A percentile compares a stretch with the other conserved stretches of the same genome.
Evolutionary conservation across 2,113 vertebrate species (phyloP).

Genomic region (Damaliscus lunatus): DNA sequence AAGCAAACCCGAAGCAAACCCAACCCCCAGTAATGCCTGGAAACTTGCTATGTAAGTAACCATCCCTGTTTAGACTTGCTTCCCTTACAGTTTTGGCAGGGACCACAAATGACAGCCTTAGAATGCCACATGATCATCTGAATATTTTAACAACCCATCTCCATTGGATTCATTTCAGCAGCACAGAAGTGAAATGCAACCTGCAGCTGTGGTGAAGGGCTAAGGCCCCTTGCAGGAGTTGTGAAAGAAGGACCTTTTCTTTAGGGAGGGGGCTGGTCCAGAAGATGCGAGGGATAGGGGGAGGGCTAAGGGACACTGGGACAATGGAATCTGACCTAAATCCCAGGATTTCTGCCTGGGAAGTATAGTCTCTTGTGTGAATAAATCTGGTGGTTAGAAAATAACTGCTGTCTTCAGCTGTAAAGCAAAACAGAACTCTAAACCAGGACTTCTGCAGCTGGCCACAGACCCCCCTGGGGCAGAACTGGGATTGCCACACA

Average conservation of each 20-base stretch:
- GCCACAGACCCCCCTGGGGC: slow-evolving; percentile 23
- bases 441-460: slow-evolving; percentile 34
- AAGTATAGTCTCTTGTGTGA: slow-evolving; percentile 30
- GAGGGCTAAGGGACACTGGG: not conserved
- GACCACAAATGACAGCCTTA: slow-evolving; percentile 59
- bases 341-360: slow-evolving; percentile 24
- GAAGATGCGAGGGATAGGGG: not conserved
- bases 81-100: slow-evolving; percentile 46
- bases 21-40: slow-evolving; percentile 10
- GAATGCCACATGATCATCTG: slow-evolving; percentile 27
- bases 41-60: slow-evolving; percentile 38
- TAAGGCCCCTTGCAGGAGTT: not conserved
- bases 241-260: slow-evolving; percentile 5
- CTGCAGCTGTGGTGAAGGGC: slow-evolving; percentile 4
- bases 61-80: slow-evolving; percentile 27
- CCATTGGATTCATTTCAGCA: not conserved
- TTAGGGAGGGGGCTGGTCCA: not conserved
- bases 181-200: not conserved
- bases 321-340: slow-evolving; percentile 17
- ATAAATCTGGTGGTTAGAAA: slow-evolving; percentile 63
- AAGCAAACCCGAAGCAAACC: slow-evolving; percentile 14
- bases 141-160: slow-evolving; percentile 17
- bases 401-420: slow-evolving; percentile 55
- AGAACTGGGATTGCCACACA: slow-evolving; percentile 19
- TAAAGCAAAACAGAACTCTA: slow-evolving; percentile 34